A percentile compares a stretch with the other conserved stretches of the same genome.
Evolutionary conservation across 2,797 vertebrate genomes (phyloP).

Genomic region (Liparis tanakae): DNA sequence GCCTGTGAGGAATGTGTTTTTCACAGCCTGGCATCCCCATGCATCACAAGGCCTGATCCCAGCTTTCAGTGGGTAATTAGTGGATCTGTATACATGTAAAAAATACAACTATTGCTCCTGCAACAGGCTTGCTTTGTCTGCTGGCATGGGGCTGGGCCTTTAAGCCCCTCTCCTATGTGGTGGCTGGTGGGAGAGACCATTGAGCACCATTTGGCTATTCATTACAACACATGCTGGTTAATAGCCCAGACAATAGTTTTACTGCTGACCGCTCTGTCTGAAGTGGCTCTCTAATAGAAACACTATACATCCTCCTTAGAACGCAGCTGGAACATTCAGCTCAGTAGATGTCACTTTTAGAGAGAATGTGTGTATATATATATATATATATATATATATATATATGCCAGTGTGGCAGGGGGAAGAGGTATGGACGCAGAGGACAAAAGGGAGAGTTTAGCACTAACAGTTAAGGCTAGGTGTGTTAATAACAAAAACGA

Average conservation of each 20-base stretch:
- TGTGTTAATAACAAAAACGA: slow-evolving; percentile 2
- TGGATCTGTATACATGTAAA: slow-evolving; percentile 48
- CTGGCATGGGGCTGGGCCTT: slow-evolving; percentile 38
- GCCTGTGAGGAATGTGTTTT: slow-evolving; percentile 47
- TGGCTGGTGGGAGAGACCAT: slow-evolving; percentile 60
- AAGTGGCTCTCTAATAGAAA: slow-evolving; percentile 60
- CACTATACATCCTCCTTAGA: slow-evolving; percentile 42
- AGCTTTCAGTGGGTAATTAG: slow-evolving; percentile 45
- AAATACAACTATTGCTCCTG: slow-evolving; percentile 46
- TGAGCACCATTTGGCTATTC: slow-evolving; percentile 75
- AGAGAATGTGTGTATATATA: neutral
- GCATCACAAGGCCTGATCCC: slow-evolving; percentile 35
- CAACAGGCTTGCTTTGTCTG: slow-evolving; percentile 51
- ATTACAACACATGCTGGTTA: slow-evolving; percentile 77
- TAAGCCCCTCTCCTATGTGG: slow-evolving; percentile 52
- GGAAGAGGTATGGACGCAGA: neutral
- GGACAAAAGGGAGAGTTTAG: neutral
- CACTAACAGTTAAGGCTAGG: neutral
- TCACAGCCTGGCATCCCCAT: slow-evolving; percentile 33
- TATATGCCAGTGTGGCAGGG: neutral
- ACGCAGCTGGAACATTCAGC: slow-evolving; percentile 38
- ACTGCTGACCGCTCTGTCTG: slow-evolving; percentile 48
- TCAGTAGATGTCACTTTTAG: slow-evolving; percentile 27
- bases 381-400: neutral
- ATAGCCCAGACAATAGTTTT: slow-evolving; percentile 72